phyloP scores from a whole-genome alignment of 2,797 vertebrate genomes.

The Schizopygopsis malacanthus region DNA sequence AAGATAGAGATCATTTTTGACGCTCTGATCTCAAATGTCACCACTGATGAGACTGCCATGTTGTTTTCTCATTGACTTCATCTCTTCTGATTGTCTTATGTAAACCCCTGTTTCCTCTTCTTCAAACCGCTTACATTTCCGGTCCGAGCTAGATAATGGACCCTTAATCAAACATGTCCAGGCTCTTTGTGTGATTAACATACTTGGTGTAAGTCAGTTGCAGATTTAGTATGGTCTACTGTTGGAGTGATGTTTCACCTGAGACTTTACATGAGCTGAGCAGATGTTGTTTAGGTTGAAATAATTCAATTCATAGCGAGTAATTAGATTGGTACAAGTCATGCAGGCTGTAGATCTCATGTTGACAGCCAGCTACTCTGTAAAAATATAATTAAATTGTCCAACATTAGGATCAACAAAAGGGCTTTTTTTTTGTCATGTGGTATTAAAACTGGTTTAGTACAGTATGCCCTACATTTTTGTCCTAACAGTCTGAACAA shows the following conservation, averaged over 20 bases:
- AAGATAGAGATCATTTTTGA: constrained; percentile 37
- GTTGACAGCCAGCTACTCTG: neutral
- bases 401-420: neutral
- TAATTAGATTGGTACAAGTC: constrained; percentile 16
- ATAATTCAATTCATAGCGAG: neutral
- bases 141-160: constrained; percentile 9
- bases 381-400: neutral
- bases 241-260: constrained; percentile 8
- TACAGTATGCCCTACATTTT: neutral
- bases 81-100: constrained; percentile 39
- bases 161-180: neutral
- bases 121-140: constrained; percentile 41
- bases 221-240: neutral
- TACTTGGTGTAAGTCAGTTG: neutral
- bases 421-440: neutral
- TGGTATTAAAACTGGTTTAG: neutral
- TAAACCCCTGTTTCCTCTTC: constrained; percentile 43
- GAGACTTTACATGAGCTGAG: constrained; percentile 14
- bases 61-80: constrained; percentile 39
- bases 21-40: constrained; percentile 45
- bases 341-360: neutral
- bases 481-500: neutral
- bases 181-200: constrained; percentile 11
- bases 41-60: constrained; percentile 48
- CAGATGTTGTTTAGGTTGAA: constrained; percentile 39